Conservation (phyloP, 1,140 invertebrate species). For the Stegodyphus mimosarum region DNA sequence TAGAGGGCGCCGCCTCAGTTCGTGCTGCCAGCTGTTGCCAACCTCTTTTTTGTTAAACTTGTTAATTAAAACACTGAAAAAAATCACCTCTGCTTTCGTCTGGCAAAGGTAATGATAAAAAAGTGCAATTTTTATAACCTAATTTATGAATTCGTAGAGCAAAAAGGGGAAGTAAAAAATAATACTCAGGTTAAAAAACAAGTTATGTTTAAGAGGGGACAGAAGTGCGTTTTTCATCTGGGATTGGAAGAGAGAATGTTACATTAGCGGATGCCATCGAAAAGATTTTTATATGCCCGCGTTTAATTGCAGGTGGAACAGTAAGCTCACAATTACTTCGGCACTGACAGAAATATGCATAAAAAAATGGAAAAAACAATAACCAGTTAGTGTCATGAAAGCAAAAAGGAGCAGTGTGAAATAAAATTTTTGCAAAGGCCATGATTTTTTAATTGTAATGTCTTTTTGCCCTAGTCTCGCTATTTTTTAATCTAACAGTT, state of each 20-base stretch:
- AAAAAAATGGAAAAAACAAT: slow-evolving; percentile 24
- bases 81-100: slow-evolving; percentile 16
- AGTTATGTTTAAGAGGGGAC: slow-evolving; percentile 47
- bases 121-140: slow-evolving; percentile 60
- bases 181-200: slow-evolving; percentile 50
- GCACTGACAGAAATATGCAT: slow-evolving; percentile 26
- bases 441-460: slow-evolving; percentile 57
- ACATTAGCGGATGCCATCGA: slow-evolving; percentile 49
- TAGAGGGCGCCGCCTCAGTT: slow-evolving; percentile 31
- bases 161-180: slow-evolving; percentile 26
- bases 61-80: slow-evolving; percentile 59
- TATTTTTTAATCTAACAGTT: slow-evolving; percentile 53
- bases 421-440: slow-evolving; percentile 57
- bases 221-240: slow-evolving; percentile 52
- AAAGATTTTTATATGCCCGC: slow-evolving; percentile 46
- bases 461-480: slow-evolving; percentile 19
- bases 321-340: slow-evolving; percentile 43
- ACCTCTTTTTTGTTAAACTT: slow-evolving; percentile 55
- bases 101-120: slow-evolving; percentile 45
- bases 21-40: slow-evolving; percentile 56
- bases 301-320: slow-evolving; percentile 49
- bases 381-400: slow-evolving; percentile 23
- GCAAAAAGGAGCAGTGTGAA: slow-evolving; percentile 45
- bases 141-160: slow-evolving; percentile 55
- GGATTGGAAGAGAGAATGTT: slow-evolving; percentile 24